Conservation (phyloP, 2,113 vertebrate species). For the Aptenodytes patagonicus region DNA sequence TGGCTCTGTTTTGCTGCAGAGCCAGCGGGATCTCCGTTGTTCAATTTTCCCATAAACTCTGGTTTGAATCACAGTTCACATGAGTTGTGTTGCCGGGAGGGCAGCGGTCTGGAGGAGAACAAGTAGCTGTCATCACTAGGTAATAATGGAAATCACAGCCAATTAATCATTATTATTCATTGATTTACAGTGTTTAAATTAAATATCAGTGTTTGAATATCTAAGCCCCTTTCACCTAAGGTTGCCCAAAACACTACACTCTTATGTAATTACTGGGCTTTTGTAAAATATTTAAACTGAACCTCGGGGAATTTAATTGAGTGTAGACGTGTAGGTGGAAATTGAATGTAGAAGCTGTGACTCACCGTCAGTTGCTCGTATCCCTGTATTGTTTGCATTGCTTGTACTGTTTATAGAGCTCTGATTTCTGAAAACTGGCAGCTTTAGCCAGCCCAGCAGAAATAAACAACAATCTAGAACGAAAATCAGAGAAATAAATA, state of each 20-base stretch:
- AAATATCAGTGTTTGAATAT: neutral
- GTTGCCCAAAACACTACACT: neutral
- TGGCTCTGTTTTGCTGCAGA: neutral
- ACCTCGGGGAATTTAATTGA: slow-evolving; percentile 11
- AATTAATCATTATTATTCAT: neutral
- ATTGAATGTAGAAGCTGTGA: neutral
- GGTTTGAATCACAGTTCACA: neutral
- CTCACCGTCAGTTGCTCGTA: neutral
- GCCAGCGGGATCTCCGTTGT: neutral
- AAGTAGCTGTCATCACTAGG: neutral
- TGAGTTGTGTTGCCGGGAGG: neutral
- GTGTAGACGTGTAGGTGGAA: slow-evolving; percentile 34
- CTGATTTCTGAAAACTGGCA: neutral
- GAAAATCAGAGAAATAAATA: neutral
- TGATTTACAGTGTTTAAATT: neutral
- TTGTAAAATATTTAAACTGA: neutral
- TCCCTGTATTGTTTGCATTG: slow-evolving; percentile 27
- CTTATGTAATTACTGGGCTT: neutral
- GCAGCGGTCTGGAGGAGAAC: neutral
- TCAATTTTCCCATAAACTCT: neutral
- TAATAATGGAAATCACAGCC: neutral
- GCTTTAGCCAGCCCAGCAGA: neutral
- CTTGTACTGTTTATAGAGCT: neutral
- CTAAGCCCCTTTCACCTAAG: neutral
- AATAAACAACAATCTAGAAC: neutral